Base-by-base conservation (phyloP, 23 tunicate genomes). In the Ciona savignyi region DNA sequence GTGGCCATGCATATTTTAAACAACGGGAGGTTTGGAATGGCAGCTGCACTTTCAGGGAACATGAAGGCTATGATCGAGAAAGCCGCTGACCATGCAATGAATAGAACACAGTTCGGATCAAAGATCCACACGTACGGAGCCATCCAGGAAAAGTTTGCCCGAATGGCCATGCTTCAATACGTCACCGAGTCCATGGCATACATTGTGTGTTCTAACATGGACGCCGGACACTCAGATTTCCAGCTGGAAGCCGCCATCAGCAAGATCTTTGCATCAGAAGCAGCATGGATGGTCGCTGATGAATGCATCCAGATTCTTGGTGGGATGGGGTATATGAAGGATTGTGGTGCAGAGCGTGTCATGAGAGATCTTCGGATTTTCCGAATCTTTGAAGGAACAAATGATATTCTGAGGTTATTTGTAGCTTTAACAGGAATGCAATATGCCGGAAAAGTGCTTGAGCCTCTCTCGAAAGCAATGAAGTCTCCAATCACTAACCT, bases 261-360 rank as follows among this genome's bases (percentile, higher is more conserved):
- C 35, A 92, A 92, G 77, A 77, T 92, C 23, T 92, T 92, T 79
- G 98, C 84, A 0, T 92, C 98, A 26, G 97, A 90, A 81, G 85
- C 97, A 30, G 98, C 98, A 1, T 92, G 98, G 98, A 9, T 72
- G 22, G 98, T 85, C 4, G 76, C 93, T 66, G 98, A 92, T 67
- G 98, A 92, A 76, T 92, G 98, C 79, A 80, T 92, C 23, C 98
- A 92, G 60, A 92, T 85, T n/a, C 76, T 92, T 22, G 98, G 98
- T 76, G 98, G 98, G 35, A 92, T 92, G 98, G 98, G 98, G 0
- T 92, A 85, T 80, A 92, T 92, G 98, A 85, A 92, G 42, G 98
- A 92, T 0, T 74, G 85, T 81, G 98, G 98, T 24, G 86, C 84
- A 19, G 98, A 92, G 35, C 70, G 93, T 19, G 85, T 92, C 23